A percentile compares a stretch with the other conserved stretches of the same genome.
phyloP scores from a whole-genome alignment of 2,113 vertebrate species.

The Oryzias curvinotus region DNA sequence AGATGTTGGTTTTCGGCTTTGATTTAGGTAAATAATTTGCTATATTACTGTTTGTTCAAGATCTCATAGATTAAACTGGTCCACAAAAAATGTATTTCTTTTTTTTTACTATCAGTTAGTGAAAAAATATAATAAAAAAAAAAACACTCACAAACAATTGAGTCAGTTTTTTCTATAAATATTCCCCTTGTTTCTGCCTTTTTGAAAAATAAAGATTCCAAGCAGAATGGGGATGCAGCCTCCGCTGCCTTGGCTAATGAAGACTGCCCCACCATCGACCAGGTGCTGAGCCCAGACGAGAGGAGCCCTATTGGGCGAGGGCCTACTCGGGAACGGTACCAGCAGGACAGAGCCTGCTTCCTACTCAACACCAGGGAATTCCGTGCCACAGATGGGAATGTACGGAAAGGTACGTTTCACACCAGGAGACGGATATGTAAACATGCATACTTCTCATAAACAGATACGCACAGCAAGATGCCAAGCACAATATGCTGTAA shows the following conservation, averaged over 20 bases:
- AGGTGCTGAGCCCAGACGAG: slow-evolving; percentile 89
- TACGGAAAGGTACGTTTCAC: slow-evolving; percentile 86
- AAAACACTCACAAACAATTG: too few relatives aligned
- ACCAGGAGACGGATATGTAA: slow-evolving; percentile 42
- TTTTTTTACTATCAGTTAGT: too few relatives aligned
- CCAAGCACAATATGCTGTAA: slow-evolving; percentile 30
- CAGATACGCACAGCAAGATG: slow-evolving; percentile 35
- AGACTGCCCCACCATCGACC: slow-evolving; percentile 92
- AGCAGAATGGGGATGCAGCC: slow-evolving; percentile 89
- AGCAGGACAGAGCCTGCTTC: slow-evolving; percentile 91
- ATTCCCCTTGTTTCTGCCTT: not conserved
- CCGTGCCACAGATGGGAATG: slow-evolving; percentile 88
- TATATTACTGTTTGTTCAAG: too few relatives aligned
- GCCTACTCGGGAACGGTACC: slow-evolving; percentile 83
- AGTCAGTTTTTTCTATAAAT: not conserved
- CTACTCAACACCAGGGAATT: slow-evolving; percentile 89
- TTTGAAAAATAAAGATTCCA: slow-evolving; percentile 72
- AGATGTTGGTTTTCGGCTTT: too few relatives aligned
- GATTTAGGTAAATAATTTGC: too few relatives aligned
- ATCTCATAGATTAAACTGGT: too few relatives aligned
- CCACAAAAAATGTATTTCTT: too few relatives aligned
- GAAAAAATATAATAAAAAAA: too few relatives aligned
- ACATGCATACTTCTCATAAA: slow-evolving; percentile 43
- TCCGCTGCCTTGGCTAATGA: slow-evolving; percentile 89
- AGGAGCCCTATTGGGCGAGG: slow-evolving; percentile 83